A percentile compares a stretch with the other conserved stretches of the same genome.
Evolutionary conservation across 2,113 vertebrate genomes (phyloP).

Genomic region (Colossoma macropomum): DNA sequence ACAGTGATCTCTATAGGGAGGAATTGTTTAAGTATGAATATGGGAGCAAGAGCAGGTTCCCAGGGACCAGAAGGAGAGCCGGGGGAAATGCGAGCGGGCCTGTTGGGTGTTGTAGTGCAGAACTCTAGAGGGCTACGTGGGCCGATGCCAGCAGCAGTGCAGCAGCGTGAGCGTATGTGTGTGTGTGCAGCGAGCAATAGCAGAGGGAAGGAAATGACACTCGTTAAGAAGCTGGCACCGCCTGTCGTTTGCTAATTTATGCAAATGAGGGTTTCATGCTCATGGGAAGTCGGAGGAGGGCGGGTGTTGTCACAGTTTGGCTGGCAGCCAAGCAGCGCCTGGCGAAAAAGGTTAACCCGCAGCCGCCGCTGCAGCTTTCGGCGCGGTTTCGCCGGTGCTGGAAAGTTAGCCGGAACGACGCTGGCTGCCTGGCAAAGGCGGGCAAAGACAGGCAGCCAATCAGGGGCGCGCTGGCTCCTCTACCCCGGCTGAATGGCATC

Average conservation of each 20-base stretch:
- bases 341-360: conserved; percentile 61
- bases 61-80: conserved; percentile 36
- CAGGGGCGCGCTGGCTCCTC: conserved; percentile 63
- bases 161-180: neutral
- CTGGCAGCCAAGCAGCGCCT: conserved; percentile 59
- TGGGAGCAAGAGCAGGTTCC: conserved; percentile 20
- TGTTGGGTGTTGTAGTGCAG: conserved; percentile 23
- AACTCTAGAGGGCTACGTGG: conserved; percentile 11
- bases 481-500: conserved; percentile 70
- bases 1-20: conserved; percentile 12
- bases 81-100: conserved; percentile 24
- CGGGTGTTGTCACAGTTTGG: conserved; percentile 59
- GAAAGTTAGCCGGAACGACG: conserved; percentile 64
- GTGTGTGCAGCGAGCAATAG: conserved; percentile 18
- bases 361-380: neutral
- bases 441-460: conserved; percentile 69
- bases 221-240: conserved; percentile 71
- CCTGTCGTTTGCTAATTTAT: conserved; percentile 76
- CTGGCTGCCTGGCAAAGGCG: conserved; percentile 69
- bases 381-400: conserved; percentile 55
- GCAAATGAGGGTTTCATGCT: conserved; percentile 73
- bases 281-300: conserved; percentile 51
- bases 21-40: conserved; percentile 10
- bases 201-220: conserved; percentile 52
- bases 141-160: conserved; percentile 3